Base-by-base conservation (phyloP, 2,113 vertebrate genomes). In the Tachysurus vachellii region DNA sequence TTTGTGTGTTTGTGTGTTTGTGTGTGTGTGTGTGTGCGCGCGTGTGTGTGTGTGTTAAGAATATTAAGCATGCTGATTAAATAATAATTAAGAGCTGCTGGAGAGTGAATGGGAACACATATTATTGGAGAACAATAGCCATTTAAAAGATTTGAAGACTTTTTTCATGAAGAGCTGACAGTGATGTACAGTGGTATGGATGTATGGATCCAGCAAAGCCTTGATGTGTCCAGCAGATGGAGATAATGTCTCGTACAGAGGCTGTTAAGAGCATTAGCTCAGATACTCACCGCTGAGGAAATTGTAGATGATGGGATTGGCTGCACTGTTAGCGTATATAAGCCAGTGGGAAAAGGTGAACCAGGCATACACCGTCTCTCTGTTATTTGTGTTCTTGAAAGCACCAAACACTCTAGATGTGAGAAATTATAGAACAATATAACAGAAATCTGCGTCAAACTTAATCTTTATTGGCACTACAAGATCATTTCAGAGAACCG, bases 241-340 rank as follows among this genome's bases (percentile, higher is more conserved):
- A 86, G 89, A 47, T 82, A 85, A 77, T 5, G 83, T 71, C 71
- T 57, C 66, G 70, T 19, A 59, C 8, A 75, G 9, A 68, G 26
- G 6, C n/a, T 10, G 16, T 47, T 14, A 23, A 79, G 50, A 54
- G 44, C 28, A 36, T 1, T 2, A 2, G 8, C 1, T 61, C 23
- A 19, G 11, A 59, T 61, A 96, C 98, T 97, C 91, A 99, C 98
- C 97, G 87, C 98, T 99, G 80, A 99, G 96, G 92, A 99, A 99
- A 92, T 99, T 99, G 92, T 99, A 99, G 95, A 99, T 98, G 89
- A 99, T 99, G 80, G 98, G 98, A 93, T 99, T 99, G 79, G 96
- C 97, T 82, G 98, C 98, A 91, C 98, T 99, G 90, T 99, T 99
- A 88, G 98, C 97, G 57, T 99, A 99, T 5, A 99, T 97, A 73